These are phyloP conservation scores for Coccyzus lansbergi DNA, from an alignment of 2,797 vertebrate species.

Conservation along the genomic window DNA sequence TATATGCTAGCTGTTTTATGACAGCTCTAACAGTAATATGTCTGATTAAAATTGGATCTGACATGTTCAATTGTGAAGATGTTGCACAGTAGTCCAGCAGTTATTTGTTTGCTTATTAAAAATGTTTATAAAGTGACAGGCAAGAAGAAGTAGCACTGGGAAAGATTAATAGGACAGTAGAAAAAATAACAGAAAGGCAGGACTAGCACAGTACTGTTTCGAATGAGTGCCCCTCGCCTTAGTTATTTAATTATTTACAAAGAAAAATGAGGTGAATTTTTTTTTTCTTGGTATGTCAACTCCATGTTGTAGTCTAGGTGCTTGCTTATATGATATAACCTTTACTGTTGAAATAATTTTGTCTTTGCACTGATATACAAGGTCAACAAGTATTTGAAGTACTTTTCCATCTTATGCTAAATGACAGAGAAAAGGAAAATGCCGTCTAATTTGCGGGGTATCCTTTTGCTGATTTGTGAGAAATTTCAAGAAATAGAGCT, in stretches of 20 bases:
- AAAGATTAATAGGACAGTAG: neutral
- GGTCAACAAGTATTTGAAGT: neutral
- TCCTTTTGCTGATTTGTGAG: neutral
- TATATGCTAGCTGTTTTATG: neutral
- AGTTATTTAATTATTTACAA: neutral
- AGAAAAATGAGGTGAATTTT: neutral
- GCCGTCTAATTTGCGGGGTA: neutral
- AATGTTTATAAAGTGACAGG: neutral
- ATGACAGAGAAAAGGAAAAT: neutral
- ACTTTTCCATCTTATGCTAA: neutral
- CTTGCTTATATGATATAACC: neutral
- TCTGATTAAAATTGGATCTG: neutral
- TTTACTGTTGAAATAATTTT: neutral
- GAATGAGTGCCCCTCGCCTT: neutral
- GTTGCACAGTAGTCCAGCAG: neutral
- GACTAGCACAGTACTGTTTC: neutral
- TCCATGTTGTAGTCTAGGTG: neutral
- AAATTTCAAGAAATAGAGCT: neutral
- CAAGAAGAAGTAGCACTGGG: neutral
- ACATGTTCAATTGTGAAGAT: neutral
- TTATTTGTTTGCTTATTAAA: neutral
- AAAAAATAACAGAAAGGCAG: neutral
- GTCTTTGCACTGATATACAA: neutral
- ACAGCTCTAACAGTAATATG: neutral
- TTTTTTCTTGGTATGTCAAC: neutral